These are phyloP conservation scores for Brotogeris chrysoptera DNA, from an alignment of 2,797 vertebrate species.

Conservation along the genomic window DNA sequence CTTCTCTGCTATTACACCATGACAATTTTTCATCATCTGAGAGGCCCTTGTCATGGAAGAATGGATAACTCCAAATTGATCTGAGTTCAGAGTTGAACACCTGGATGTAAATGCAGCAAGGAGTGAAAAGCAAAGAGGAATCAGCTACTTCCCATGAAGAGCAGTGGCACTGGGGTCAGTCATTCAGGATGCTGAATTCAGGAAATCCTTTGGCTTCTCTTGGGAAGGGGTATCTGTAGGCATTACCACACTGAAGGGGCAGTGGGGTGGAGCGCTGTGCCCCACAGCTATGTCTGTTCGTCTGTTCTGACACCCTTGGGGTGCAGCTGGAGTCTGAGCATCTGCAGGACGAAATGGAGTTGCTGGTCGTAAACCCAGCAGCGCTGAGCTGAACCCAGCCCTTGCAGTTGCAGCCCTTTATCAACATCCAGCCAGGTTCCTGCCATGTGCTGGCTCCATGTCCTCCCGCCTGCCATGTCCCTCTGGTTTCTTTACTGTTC, in stretches of 20 bases:
- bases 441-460: not conserved
- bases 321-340: not conserved
- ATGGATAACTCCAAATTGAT: conserved; percentile 32
- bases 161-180: not conserved
- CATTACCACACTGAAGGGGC: not conserved
- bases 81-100: conserved; percentile 48
- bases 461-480: not conserved
- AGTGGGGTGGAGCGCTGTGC: not conserved
- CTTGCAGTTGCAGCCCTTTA: not conserved
- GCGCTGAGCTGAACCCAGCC: not conserved
- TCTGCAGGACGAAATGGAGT: not conserved
- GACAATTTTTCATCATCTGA: conserved; percentile 53
- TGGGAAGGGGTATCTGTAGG: not conserved
- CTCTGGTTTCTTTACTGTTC: not conserved
- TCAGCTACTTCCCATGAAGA: not conserved
- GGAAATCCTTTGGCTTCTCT: not conserved
- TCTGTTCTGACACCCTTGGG: not conserved
- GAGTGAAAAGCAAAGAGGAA: not conserved
- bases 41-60: conserved; percentile 9
- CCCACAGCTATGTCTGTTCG: not conserved
- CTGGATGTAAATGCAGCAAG: not conserved
- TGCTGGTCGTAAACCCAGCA: not conserved
- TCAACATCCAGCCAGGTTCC: not conserved
- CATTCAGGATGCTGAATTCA: not conserved
- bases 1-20: conserved; percentile 31